Evolutionary conservation across 2,797 vertebrate genomes (phyloP), one percentile per base, ranked within the genome.

Genomic region (Lagothrix lagotricha): DNA sequence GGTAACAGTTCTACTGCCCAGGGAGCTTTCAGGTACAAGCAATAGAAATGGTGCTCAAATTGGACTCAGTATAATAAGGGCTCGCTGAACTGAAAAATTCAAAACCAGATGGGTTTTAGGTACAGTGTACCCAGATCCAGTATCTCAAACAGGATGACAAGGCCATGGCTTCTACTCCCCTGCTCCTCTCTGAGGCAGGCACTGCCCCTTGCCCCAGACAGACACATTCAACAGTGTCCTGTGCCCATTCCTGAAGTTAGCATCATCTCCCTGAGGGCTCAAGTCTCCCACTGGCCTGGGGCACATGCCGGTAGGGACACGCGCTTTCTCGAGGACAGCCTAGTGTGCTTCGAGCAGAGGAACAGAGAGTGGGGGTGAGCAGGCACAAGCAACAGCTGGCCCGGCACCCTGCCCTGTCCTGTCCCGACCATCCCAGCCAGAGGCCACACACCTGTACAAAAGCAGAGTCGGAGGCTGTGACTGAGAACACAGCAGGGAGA

Each of bases 321-420:
- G 2, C 5, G 17, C 30, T 9, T 20, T 14, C 46, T 67, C 2
- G 1, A 36, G 54, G 6, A n/a, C 30, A 52, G 4, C 5, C 7
- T 1, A 4, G 8, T 0, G 2, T 5, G 14, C 64, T 2, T 14
- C 11, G 22, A 33, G 0, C 50, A 15, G 14, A 10, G 14, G 73
- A 33, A 30, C 2, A 14, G 11, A 46, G 41, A 24, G 6, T 0
- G 2, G 26, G 15, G 10, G 10, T 0, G 44, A 19, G 48, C 61
- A 64, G 30, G 9, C 41, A 11, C 17, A 30, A 28, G 12, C 15
- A 11, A 2, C 41, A 52, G 57, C 57, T 89, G 82, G 5, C 8
- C 20, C 12, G 0, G 7, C 4, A 0, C 22, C 2, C 4, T 0
- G 0, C 8, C 22, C 52, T 20, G 5, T 17, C 33, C 70, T 19